Base-by-base conservation (phyloP, 2,888 invertebrate genomes). In the Tinea trinotella region DNA sequence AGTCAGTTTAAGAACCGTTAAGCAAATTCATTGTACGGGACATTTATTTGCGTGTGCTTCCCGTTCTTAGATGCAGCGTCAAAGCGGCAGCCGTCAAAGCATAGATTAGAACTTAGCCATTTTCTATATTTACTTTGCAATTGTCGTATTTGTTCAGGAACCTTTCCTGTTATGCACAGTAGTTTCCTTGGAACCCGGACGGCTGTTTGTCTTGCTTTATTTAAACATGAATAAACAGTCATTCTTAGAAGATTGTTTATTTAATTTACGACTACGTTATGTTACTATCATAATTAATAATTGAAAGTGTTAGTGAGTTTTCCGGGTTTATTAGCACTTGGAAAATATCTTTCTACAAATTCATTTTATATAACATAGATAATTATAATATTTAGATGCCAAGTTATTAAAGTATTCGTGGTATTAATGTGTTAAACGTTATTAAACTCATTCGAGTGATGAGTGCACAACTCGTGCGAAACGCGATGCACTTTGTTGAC, bases 91-190 rank as follows among this genome's bases (percentile, higher is more conserved):
- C 24, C 24, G 50, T 13, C 50, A 50, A 50, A 50, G 50, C 22
- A 4, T 7, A 46, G n/a, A 13, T n/a, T 17, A 12, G 17, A 40
- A 40, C 40, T 60, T 63, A 60, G 67, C 67, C 64, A 65, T 70
- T 70, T n/a, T 71, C 71, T 83, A 71, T 84, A 74, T 84, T 84
- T 84, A 72, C 66, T 67, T 70, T 68, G 74, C 81, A 80, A 84
- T 83, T 77, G 80, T 71, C 74, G 64, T 76, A 70, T 82, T 82
- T 81, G 71, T 61, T 70, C 74, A 80, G 83, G 77, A 80, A 73
- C 73, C 72, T 82, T 75, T 70, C 72, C 68, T 68, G 71, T 67
- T 52, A 71, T 69, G 64, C 61, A 60, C 62, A 62, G 64, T 62
- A 67, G 65, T 68, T 71, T 71, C 71, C 70, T 69, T 61, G 57